Evolutionary conservation across 2,113 vertebrate genomes (phyloP), one percentile per base, ranked within the genome.

Genomic region (Fulmarus glacialis): DNA sequence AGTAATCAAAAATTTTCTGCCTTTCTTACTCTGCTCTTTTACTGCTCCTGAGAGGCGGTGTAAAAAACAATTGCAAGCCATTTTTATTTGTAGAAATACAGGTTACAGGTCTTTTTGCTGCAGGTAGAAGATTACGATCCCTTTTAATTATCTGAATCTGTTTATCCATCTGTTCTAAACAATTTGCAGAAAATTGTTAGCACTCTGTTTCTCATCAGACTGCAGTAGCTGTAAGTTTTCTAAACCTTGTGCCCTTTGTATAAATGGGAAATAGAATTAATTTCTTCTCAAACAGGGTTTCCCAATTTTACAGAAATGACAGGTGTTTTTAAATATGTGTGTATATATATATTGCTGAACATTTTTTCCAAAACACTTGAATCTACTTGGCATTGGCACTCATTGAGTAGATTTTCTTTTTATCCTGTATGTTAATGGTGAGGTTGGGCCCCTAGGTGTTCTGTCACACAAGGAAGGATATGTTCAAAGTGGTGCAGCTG

Each of bases 401-500:
- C 21, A 43, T 1, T 40, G 45, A 59, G 21, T 55, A 58, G 40
- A 23, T 58, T 66, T 73, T n/a, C 34, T 53, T 58, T 63, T 64
- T 26, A 42, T 42, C 50, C 6, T 75, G 9, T 36, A 12, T 68
- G 5, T 58, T 56, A 15, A 14, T 66, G 15, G 32, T 53, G 55
- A 63, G 78, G 32, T 52, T 14, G 21, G n/a, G 24, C 36, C 47
- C 6, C 18, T 15, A 8, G 14, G 36, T 56, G 29, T 55, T 48
- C 14, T 17, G 42, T 66, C 34, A 18, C 19, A 27, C 15, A 4
- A 40, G 34, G 60, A 18, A 63, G 9, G 16, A 4, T 24, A 24
- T 0, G 0, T 38, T 74, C 30, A n/a, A 52, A 82, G 40, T 36
- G 48, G 53, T 40, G 70, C 45, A 24, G 40, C 5, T 11, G 9